These are phyloP conservation scores for Carapus acus DNA, from an alignment of 2,797 vertebrate genomes.

Conservation along the genomic window DNA sequence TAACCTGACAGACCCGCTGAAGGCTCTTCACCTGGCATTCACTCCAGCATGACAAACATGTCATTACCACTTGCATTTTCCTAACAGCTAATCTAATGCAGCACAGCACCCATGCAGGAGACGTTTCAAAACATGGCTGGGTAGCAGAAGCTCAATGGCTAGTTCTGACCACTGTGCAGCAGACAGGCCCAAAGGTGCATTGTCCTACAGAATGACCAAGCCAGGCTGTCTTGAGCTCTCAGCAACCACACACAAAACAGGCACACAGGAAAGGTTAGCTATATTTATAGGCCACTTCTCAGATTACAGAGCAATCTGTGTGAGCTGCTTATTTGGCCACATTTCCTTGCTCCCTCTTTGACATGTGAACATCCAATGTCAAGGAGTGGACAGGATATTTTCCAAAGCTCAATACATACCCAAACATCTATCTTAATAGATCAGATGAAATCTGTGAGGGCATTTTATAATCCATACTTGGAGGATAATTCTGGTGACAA, in stretches of 20 bases:
- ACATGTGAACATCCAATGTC: constrained; percentile 42
- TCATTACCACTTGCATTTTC: constrained; percentile 56
- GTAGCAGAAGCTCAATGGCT: constrained; percentile 19
- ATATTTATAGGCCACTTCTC: constrained; percentile 78
- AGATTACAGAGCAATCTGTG: constrained; percentile 71
- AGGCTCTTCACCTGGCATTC: constrained; percentile 46
- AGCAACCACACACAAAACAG: constrained; percentile 58
- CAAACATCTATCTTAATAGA: too few relatives aligned
- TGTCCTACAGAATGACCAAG: constrained; percentile 48
- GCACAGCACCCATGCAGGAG: constrained; percentile 11
- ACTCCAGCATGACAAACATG: constrained; percentile 45
- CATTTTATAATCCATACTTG: too few relatives aligned
- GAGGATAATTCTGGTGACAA: constrained; percentile 1
- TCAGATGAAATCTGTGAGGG: too few relatives aligned
- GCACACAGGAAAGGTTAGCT: constrained; percentile 74
- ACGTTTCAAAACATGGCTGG: constrained; percentile 51
- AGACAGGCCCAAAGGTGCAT: constrained; percentile 45
- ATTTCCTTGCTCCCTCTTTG: constrained; percentile 60
- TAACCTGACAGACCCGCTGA: constrained; percentile 58
- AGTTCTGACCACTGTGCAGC: too few relatives aligned
- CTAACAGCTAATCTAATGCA: constrained; percentile 36
- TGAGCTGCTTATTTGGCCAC: constrained; percentile 69
- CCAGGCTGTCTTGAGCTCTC: constrained; percentile 43
- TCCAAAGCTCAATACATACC: constrained; percentile 19
- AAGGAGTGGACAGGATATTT: constrained; percentile 20